Evolutionary conservation across 2,797 vertebrate genomes (phyloP).

Genomic region (Danio albolineatus): DNA sequence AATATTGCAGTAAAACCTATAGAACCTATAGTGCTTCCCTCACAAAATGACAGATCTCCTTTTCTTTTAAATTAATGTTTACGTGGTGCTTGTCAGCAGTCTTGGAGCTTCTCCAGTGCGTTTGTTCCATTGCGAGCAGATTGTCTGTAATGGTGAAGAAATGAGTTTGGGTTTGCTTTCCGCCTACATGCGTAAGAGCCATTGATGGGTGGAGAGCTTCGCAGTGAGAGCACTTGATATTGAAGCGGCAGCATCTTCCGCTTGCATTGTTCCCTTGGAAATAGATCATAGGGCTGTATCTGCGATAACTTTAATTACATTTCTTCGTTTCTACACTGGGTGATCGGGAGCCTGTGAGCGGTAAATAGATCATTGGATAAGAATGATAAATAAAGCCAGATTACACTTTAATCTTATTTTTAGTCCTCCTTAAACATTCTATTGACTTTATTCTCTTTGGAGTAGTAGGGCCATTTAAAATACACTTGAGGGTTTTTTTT

Average conservation of each 20-base stretch:
- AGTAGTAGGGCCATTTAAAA: too few species aligned
- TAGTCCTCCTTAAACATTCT: too few species aligned
- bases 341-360: conserved; percentile 19
- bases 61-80: conserved; percentile 53
- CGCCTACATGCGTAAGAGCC: conserved; percentile 51
- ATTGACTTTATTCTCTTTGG: too few species aligned
- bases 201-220: conserved; percentile 54
- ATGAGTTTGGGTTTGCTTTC: conserved; percentile 58
- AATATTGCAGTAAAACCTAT: conserved; percentile 26
- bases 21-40: conserved; percentile 12
- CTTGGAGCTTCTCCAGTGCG: conserved; percentile 57
- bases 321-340: conserved; percentile 21
- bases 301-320: conserved; percentile 64
- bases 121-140: conserved; percentile 59
- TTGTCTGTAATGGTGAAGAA: conserved; percentile 66
- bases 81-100: conserved; percentile 68
- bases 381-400: not conserved
- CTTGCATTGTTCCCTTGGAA: conserved; percentile 57
- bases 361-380: not conserved
- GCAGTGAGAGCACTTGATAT: conserved; percentile 42
- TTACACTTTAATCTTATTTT: too few species aligned
- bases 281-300: conserved; percentile 54
- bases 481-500: too few species aligned
- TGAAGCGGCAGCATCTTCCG: conserved; percentile 22
- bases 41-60: conserved; percentile 18